phyloP scores from a whole-genome alignment of 1,140 invertebrate genomes.

The Drosophila sp. region DNA sequence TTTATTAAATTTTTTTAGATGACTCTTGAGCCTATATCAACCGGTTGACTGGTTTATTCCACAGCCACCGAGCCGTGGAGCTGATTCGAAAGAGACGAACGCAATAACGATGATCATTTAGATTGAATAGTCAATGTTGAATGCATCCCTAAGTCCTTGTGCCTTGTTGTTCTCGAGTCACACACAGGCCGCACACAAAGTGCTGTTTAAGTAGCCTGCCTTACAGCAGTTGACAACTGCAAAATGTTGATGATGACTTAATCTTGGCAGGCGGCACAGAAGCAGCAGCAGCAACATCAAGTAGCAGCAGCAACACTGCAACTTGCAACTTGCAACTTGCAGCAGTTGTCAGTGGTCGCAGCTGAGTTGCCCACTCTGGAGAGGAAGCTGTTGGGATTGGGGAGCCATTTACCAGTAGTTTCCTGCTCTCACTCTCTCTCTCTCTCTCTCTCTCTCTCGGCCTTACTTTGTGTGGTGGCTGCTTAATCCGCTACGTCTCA shows the following conservation, averaged over 20 bases:
- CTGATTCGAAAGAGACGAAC: background rate
- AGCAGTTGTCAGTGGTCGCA: constrained; percentile 31
- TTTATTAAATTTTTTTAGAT: no score
- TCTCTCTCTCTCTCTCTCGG: background rate
- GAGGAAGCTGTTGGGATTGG: constrained; percentile 2
- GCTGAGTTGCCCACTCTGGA: constrained; percentile 25
- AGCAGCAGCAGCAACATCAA: constrained; percentile 21
- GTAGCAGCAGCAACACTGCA: constrained; percentile 35
- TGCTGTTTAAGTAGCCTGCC: constrained; percentile 73
- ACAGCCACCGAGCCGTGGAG: background rate
- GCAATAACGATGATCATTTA: constrained; percentile 35
- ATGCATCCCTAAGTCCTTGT: constrained; percentile 70
- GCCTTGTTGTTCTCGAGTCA: constrained; percentile 47
- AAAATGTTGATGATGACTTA: constrained; percentile 83
- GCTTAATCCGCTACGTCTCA: constrained; percentile 57
- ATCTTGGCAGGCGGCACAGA: constrained; percentile 69
- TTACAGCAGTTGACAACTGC: constrained; percentile 78
- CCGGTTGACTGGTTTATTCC: background rate
- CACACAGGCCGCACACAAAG: constrained; percentile 70
- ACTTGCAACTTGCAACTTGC: constrained; percentile 23
- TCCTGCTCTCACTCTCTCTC: constrained; percentile 5
- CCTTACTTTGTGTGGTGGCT: constrained; percentile 37
- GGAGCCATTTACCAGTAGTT: constrained; percentile 58
- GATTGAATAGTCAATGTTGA: constrained; percentile 27
- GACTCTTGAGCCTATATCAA: background rate